Evolutionary conservation across 2,888 invertebrate genomes (phyloP).

Genomic region (Archaeoteleia sp.): DNA sequence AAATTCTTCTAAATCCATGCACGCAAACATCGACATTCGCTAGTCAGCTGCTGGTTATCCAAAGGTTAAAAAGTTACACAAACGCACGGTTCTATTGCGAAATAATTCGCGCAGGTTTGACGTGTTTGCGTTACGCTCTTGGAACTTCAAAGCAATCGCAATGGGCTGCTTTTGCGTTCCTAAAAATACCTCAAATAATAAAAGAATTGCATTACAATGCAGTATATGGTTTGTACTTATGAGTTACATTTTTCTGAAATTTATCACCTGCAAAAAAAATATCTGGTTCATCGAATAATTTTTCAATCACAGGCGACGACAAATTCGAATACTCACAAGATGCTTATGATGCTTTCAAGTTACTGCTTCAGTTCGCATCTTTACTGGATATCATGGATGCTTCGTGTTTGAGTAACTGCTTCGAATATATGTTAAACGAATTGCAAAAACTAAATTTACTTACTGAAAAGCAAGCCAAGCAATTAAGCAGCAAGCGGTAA

Average conservation of each 20-base stretch:
- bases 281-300: conserved; percentile 12
- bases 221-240: conserved; percentile 73
- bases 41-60: conserved; percentile 88
- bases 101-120: conserved; percentile 90
- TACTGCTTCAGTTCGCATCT: conserved; percentile 88
- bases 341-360: conserved; percentile 88
- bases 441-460: conserved; percentile 87
- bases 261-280: not conserved
- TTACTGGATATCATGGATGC: conserved; percentile 92
- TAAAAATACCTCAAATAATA: conserved; percentile 91
- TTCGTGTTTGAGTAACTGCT: conserved; percentile 90
- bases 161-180: conserved; percentile 95
- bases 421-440: conserved; percentile 89
- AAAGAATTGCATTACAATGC: conserved; percentile 81
- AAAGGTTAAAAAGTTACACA: conserved; percentile 88
- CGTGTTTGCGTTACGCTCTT: conserved; percentile 91
- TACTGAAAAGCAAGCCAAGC: conserved; percentile 85
- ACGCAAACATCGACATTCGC: conserved; percentile 88
- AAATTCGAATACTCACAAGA: conserved; percentile 83
- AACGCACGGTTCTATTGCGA: conserved; percentile 90
- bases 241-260: conserved; percentile 8
- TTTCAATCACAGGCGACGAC: conserved; percentile 71
- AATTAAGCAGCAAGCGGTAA: conserved; percentile 80
- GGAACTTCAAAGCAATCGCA: conserved; percentile 90
- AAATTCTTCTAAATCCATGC: conserved; percentile 89